Evolutionary conservation across 2,113 vertebrate species (phyloP).

Genomic region (Cyprinus carpio): DNA sequence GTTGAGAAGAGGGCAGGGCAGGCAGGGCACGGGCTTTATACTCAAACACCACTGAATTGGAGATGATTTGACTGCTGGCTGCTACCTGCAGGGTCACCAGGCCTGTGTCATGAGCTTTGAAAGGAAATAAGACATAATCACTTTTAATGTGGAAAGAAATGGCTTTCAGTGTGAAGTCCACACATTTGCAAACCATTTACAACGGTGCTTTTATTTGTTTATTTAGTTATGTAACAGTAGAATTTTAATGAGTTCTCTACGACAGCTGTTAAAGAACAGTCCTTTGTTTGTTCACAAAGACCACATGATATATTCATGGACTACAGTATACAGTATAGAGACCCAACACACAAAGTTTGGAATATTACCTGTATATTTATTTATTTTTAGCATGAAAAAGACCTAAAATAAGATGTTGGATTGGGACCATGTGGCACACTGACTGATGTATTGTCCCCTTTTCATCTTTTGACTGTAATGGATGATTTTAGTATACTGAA

Average conservation of each 20-base stretch:
- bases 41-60: conserved; percentile 98
- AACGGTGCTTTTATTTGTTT: neutral
- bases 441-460: neutral
- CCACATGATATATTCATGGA: neutral
- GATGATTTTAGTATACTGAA: neutral
- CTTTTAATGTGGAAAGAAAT: neutral
- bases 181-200: conserved; percentile 3
- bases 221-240: conserved; percentile 5
- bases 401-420: neutral
- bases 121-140: conserved; percentile 8
- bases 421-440: neutral
- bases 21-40: conserved; percentile 96
- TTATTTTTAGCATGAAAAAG: neutral
- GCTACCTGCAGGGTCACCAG: conserved; percentile 97
- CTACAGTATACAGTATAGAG: neutral
- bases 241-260: conserved; percentile 10
- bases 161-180: neutral
- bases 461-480: neutral
- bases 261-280: conserved; percentile 18
- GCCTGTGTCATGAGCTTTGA: conserved; percentile 95
- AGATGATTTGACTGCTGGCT: conserved; percentile 96
- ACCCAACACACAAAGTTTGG: neutral
- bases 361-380: neutral
- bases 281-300: conserved; percentile 23
- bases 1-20: conserved; percentile 93